A percentile compares a stretch with the other conserved stretches of the same genome.
phyloP scores from a whole-genome alignment of 1,140 invertebrate genomes.

The Cotesia typhae region DNA sequence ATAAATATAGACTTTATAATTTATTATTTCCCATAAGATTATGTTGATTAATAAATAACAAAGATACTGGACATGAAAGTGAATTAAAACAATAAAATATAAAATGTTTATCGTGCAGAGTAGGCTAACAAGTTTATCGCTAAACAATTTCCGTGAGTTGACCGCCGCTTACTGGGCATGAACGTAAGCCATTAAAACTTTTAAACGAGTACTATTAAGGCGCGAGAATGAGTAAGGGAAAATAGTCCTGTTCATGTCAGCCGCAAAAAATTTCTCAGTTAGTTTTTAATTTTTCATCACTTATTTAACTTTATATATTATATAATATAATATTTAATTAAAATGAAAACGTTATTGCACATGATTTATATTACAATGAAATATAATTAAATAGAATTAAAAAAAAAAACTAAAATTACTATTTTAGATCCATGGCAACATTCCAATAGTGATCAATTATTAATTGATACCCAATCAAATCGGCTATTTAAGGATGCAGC shows the following conservation, averaged over 20 bases:
- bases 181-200: conserved; percentile 19
- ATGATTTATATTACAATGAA: not conserved
- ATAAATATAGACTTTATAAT: too few species aligned
- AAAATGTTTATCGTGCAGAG: not conserved
- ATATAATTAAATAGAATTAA: not conserved
- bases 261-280: not conserved
- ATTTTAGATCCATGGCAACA: conserved; percentile 60
- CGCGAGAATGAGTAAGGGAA: not conserved
- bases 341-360: too few species aligned
- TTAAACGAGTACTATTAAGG: conserved; percentile 12
- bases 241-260: not conserved
- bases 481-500: conserved; percentile 47
- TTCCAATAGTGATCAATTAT: conserved; percentile 43
- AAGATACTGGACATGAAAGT: not conserved
- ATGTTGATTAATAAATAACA: too few species aligned
- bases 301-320: too few species aligned
- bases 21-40: too few species aligned
- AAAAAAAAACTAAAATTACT: conserved; percentile 21
- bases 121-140: not conserved
- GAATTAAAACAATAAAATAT: not conserved
- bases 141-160: not conserved
- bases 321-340: too few species aligned
- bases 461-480: conserved; percentile 44
- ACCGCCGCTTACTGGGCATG: not conserved
- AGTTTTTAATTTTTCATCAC: too few species aligned